A percentile compares a stretch with the other conserved stretches of the same genome.
These are phyloP conservation scores for Girardia tigrina DNA, from an alignment of 2,888 invertebrate genomes.

Conservation along the genomic window DNA sequence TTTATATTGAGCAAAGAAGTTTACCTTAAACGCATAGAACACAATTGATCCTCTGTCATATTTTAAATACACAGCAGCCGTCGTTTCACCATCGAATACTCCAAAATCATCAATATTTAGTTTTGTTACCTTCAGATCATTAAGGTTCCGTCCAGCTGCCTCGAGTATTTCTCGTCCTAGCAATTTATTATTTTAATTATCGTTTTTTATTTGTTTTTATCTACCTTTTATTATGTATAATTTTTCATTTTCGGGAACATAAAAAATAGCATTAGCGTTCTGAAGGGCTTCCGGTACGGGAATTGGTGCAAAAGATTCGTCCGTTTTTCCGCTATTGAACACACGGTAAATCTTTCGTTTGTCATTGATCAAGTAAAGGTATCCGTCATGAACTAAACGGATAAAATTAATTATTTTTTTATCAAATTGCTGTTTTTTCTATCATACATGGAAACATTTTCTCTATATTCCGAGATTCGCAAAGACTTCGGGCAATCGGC, in stretches of 20 bases:
- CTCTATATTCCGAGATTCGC: background rate
- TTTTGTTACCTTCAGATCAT: background rate
- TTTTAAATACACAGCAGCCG: background rate
- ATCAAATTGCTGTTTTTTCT: background rate
- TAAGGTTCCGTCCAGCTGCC: background rate
- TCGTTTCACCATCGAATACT: background rate
- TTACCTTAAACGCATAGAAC: background rate
- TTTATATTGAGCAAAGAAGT: background rate
- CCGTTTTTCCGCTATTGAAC: background rate
- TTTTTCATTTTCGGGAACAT: background rate
- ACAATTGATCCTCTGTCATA: background rate
- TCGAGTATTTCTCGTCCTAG: background rate
- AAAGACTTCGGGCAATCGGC: background rate
- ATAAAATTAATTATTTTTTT: background rate
- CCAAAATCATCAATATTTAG: background rate
- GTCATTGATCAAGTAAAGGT: background rate
- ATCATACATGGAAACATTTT: background rate
- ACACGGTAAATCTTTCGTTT: background rate
- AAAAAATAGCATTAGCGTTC: background rate
- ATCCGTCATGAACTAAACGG: background rate
- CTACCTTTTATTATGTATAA: constrained; percentile 7
- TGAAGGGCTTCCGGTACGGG: background rate
- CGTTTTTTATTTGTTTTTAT: background rate
- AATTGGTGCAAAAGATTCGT: background rate
- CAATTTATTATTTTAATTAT: background rate